Evolutionary conservation across 1,140 invertebrate genomes (phyloP).

Genomic region (Drosophila repleta): DNA sequence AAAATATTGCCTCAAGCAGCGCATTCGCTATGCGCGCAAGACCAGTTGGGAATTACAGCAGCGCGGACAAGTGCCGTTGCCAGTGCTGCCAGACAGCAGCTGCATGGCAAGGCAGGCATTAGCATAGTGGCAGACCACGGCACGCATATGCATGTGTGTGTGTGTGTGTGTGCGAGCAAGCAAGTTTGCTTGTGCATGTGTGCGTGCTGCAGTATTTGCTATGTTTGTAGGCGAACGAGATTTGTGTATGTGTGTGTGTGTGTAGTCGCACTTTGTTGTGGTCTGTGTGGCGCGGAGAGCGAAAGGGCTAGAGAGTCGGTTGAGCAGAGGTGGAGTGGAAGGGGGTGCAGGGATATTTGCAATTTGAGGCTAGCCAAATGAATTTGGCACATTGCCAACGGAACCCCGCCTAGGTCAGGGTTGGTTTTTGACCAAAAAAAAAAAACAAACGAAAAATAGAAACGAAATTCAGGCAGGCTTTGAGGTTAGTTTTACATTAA

Average conservation of each 20-base stretch:
- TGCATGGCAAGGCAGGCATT: constrained; percentile 1
- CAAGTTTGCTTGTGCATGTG: background rate
- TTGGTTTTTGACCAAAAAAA: constrained; percentile 16
- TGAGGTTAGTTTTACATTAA: constrained; percentile 20
- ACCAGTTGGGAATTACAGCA: background rate
- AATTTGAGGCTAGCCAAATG: constrained; percentile 30
- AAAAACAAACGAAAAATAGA: background rate
- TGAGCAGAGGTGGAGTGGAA: background rate
- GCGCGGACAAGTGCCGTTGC: background rate
- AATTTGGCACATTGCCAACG: constrained; percentile 48
- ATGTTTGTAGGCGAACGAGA: background rate
- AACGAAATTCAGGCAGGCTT: background rate
- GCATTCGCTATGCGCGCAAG: background rate
- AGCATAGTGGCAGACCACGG: background rate
- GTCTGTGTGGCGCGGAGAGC: constrained; percentile 9
- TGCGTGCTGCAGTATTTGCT: constrained; percentile 23
- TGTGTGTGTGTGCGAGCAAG: background rate
- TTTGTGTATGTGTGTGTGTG: constrained; percentile 17
- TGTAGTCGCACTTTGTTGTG: constrained; percentile 43
- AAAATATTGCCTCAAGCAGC: background rate
- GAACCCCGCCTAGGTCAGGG: constrained; percentile 38
- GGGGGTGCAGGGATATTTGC: constrained; percentile 5
- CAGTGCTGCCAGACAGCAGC: constrained; percentile 2
- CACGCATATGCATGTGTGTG: background rate
- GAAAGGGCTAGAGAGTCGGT: background rate